phyloP scores from a whole-genome alignment of 2,888 invertebrate species.

The Tetanocera ferruginea region DNA sequence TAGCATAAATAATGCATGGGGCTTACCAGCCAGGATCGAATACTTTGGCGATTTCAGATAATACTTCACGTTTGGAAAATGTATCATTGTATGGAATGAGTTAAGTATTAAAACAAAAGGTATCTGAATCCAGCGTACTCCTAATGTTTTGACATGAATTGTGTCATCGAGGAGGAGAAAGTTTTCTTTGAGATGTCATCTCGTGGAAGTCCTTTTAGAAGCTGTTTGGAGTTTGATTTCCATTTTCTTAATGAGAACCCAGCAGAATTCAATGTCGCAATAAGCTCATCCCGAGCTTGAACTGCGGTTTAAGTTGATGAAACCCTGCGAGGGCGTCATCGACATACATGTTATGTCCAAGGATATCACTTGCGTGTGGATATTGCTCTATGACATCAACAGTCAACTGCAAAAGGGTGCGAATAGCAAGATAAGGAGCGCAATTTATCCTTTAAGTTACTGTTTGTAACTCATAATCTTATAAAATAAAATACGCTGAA shows the following conservation, averaged over 20 bases:
- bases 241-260: slow-evolving; percentile 1
- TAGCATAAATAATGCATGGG: too few species aligned
- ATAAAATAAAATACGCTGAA: neutral
- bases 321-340: neutral
- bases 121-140: too few species aligned
- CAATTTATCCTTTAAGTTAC: neutral
- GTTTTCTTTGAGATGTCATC: neutral
- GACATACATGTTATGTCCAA: slow-evolving; percentile 1
- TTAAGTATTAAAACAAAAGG: too few species aligned
- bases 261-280: neutral
- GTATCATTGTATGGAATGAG: too few species aligned
- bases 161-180: neutral
- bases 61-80: too few species aligned
- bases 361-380: slow-evolving; percentile 6
- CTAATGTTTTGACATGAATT: neutral
- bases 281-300: slow-evolving; percentile 1
- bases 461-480: neutral
- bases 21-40: too few species aligned
- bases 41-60: too few species aligned
- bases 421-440: too few species aligned
- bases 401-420: too few species aligned
- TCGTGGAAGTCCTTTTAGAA: neutral
- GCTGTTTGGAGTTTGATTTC: neutral
- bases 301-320: neutral
- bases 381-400: too few species aligned